A percentile compares a stretch with the other conserved stretches of the same genome.
Evolutionary conservation across 2,888 invertebrate genomes (phyloP).

Genomic region (Caenorhabditis becei): DNA sequence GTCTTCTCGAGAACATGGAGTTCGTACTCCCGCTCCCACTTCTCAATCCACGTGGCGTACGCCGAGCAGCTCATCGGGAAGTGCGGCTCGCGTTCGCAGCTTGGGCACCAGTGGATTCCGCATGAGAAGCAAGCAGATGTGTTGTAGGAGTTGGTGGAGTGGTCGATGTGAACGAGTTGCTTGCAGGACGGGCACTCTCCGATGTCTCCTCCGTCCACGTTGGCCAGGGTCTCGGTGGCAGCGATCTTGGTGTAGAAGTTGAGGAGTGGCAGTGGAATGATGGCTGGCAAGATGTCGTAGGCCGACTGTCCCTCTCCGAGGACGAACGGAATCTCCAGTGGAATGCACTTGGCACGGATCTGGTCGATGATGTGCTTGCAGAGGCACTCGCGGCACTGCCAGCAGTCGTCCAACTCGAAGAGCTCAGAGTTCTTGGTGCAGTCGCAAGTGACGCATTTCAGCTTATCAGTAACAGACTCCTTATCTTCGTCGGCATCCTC

Average conservation of each 20-base stretch:
- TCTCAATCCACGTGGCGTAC: conserved; percentile 64
- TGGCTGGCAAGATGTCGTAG: conserved; percentile 65
- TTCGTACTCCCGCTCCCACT: conserved; percentile 67
- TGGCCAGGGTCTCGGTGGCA: conserved; percentile 53
- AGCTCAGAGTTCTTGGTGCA: conserved; percentile 60
- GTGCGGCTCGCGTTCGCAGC: conserved; percentile 70
- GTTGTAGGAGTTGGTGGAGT: conserved; percentile 34
- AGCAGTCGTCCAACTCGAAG: conserved; percentile 72
- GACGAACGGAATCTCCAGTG: conserved; percentile 65
- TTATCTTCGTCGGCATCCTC: conserved; percentile 50
- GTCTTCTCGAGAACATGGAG: conserved; percentile 50
- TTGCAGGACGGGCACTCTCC: conserved; percentile 67
- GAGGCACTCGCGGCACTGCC: conserved; percentile 71
- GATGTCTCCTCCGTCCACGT: conserved; percentile 54
- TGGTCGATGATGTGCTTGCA: conserved; percentile 55
- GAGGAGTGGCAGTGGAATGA: conserved; percentile 67
- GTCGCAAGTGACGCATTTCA: conserved; percentile 62
- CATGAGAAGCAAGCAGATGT: conserved; percentile 62
- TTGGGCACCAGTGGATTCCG: conserved; percentile 69
- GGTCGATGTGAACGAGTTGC: conserved; percentile 60
- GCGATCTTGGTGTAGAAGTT: conserved; percentile 67
- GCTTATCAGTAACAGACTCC: conserved; percentile 11
- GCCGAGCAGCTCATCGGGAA: conserved; percentile 72
- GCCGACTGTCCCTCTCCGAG: conserved; percentile 58
- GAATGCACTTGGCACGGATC: conserved; percentile 60